These are phyloP conservation scores for Scomberomorus guttatus DNA, from an alignment of 2,797 vertebrate genomes.

Conservation along the genomic window DNA sequence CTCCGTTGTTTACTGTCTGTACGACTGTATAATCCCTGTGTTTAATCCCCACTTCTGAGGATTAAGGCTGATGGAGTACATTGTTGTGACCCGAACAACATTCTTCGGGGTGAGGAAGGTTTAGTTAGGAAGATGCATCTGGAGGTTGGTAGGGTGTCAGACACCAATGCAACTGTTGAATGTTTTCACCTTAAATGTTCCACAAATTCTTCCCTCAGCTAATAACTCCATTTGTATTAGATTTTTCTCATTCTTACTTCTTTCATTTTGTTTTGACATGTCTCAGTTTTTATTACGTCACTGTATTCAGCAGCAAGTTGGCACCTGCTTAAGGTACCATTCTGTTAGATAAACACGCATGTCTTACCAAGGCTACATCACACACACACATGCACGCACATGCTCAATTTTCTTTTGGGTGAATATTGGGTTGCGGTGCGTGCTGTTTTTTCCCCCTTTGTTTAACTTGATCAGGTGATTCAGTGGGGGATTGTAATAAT, in stretches of 20 bases:
- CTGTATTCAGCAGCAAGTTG: neutral
- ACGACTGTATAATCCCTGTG: constrained; percentile 63
- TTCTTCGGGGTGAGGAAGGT: constrained; percentile 22
- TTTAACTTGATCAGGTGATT: constrained; percentile 19
- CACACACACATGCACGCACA: neutral
- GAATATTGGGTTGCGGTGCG: constrained; percentile 7
- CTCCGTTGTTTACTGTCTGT: constrained; percentile 67
- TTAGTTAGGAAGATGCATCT: constrained; percentile 17
- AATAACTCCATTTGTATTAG: neutral
- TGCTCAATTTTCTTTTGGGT: neutral
- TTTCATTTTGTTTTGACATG: neutral
- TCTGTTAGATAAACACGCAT: neutral
- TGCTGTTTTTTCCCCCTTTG: neutral
- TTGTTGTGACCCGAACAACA: constrained; percentile 45
- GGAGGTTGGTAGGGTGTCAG: neutral
- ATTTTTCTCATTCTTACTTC: neutral
- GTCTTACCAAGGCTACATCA: no score
- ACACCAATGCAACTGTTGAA: neutral
- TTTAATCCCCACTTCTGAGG: constrained; percentile 67
- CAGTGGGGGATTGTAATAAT: constrained; percentile 4
- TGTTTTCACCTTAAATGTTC: neutral
- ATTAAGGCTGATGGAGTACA: constrained; percentile 63
- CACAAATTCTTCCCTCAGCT: neutral
- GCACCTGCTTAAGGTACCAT: neutral
- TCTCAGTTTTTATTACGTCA: neutral